Evolutionary conservation across 2,797 vertebrate species (phyloP).

Genomic region (Coranthus polyacanthus): DNA sequence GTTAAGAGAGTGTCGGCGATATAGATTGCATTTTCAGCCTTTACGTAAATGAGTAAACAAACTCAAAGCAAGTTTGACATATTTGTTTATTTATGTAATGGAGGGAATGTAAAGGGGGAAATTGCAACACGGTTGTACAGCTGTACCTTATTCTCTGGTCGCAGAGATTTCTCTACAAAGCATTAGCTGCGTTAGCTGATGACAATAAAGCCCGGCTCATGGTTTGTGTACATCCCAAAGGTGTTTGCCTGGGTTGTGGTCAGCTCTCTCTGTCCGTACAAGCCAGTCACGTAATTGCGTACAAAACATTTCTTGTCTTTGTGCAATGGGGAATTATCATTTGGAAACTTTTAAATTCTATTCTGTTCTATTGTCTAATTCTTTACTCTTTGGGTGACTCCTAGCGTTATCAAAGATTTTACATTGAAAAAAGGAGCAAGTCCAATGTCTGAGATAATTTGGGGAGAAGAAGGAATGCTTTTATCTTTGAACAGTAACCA

Average conservation of each 20-base stretch:
- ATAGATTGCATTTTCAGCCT: slow-evolving; percentile 14
- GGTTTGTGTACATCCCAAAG: slow-evolving; percentile 2
- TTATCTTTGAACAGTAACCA: slow-evolving; percentile 26
- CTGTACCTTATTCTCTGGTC: no score
- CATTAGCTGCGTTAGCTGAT: slow-evolving; percentile 18
- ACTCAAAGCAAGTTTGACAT: neutral
- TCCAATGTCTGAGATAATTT: neutral
- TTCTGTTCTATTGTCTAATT: no score
- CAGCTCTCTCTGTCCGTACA: slow-evolving; percentile 3
- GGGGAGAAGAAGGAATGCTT: neutral
- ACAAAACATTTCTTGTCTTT: slow-evolving; percentile 12
- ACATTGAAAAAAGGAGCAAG: neutral
- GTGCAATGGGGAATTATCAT: neutral
- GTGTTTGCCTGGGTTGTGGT: neutral
- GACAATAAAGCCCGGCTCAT: neutral
- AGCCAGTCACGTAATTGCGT: neutral
- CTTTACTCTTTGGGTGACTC: neutral
- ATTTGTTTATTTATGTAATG: neutral
- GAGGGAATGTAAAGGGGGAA: neutral
- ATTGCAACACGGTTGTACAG: neutral
- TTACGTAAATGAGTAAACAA: slow-evolving; percentile 8
- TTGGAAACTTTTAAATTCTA: no score
- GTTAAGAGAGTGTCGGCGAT: slow-evolving; percentile 3
- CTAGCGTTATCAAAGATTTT: neutral
- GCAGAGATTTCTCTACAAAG: neutral